Percentiles rank a stretch among this genome's conserved stretches.
phyloP scores from a whole-genome alignment of 2,888 invertebrate genomes.

The Morpho deidamia region DNA sequence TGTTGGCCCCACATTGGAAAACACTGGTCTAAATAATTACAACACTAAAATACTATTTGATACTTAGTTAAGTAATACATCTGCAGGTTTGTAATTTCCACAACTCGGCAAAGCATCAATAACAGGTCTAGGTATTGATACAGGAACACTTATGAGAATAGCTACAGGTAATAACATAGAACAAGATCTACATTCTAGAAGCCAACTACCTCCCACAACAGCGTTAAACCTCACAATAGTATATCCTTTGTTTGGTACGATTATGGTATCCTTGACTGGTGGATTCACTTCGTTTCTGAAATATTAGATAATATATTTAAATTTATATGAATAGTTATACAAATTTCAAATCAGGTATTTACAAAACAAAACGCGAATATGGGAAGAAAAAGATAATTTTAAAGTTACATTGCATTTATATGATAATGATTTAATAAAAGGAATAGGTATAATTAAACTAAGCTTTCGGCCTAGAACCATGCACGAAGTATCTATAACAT shows the following conservation, averaged over 20 bases:
- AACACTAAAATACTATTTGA: not conserved
- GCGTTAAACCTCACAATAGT: slow-evolving; percentile 74
- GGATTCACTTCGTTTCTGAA: slow-evolving; percentile 72
- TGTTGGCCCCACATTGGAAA: no score
- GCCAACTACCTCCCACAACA: slow-evolving; percentile 74
- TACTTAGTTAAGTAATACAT: slow-evolving; percentile 56
- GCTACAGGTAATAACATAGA: slow-evolving; percentile 58
- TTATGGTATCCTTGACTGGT: slow-evolving; percentile 79
- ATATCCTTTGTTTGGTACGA: slow-evolving; percentile 81
- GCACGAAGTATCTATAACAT: no score
- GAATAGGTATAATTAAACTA: no score
- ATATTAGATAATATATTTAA: not conserved
- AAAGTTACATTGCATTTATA: no score
- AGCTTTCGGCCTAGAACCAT: no score
- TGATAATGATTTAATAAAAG: no score
- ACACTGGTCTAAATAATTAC: no score
- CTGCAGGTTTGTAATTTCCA: slow-evolving; percentile 68
- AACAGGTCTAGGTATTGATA: slow-evolving; percentile 61
- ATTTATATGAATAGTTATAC: no score
- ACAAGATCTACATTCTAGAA: slow-evolving; percentile 67
- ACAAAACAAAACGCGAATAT: no score
- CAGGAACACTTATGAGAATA: slow-evolving; percentile 64
- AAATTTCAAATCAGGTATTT: no score
- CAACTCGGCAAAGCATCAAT: slow-evolving; percentile 68
- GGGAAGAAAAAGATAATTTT: no score